A percentile compares a stretch with the other conserved stretches of the same genome.
Evolutionary conservation across 53 echinoderm and acorn worm species (phyloP).

Genomic region (Pentamera pediparva): DNA sequence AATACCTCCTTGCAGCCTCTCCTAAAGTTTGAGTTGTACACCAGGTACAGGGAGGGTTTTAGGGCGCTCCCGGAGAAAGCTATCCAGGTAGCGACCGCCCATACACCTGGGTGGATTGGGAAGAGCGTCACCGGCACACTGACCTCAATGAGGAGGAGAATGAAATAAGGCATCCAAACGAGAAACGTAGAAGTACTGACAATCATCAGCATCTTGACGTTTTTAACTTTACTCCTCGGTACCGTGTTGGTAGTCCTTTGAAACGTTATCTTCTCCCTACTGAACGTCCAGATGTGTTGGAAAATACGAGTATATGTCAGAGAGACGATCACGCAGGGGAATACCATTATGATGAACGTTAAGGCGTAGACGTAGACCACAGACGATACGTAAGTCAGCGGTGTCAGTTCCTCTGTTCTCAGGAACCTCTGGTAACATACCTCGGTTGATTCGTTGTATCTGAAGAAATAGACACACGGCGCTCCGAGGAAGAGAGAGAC

Average conservation of each 20-base stretch:
- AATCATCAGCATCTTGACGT: constrained; percentile 90
- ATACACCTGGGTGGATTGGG: neutral
- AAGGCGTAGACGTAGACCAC: constrained; percentile 56
- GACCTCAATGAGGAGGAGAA: constrained; percentile 46
- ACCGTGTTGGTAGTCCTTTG: constrained; percentile 89
- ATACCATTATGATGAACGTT: constrained; percentile 49
- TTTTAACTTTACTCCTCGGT: constrained; percentile 94
- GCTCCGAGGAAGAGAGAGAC: constrained; percentile 55
- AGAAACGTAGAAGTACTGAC: constrained; percentile 73
- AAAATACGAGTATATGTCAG: constrained; percentile 66
- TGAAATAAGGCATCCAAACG: constrained; percentile 86
- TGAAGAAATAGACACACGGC: constrained; percentile 85
- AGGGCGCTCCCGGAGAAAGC: constrained; percentile 82
- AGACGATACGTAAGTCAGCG: constrained; percentile 6
- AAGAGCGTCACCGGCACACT: neutral
- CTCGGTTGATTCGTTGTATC: neutral
- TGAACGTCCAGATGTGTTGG: constrained; percentile 85
- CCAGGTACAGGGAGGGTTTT: constrained; percentile 80
- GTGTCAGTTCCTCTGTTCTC: neutral
- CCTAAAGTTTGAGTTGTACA: constrained; percentile 95
- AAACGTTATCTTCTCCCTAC: constrained; percentile 53
- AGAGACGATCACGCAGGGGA: constrained; percentile 53
- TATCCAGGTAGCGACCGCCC: constrained; percentile 57
- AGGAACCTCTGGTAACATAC: neutral
- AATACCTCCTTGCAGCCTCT: constrained; percentile 91